A percentile compares a stretch with the other conserved stretches of the same genome.
Conservation (phyloP, 2,113 vertebrate genomes). For the Monopterus albus region DNA sequence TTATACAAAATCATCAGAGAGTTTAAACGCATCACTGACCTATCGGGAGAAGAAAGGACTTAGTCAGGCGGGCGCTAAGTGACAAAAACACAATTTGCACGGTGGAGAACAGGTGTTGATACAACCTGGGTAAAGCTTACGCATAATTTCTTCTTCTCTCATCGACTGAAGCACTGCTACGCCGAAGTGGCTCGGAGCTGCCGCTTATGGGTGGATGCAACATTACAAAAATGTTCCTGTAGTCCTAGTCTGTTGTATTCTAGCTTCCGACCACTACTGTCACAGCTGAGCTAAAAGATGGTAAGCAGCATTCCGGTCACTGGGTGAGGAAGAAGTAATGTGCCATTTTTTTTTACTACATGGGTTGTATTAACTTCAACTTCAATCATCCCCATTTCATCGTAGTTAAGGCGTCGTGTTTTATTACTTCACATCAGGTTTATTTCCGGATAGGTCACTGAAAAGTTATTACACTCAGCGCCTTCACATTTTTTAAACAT, state of each 20-base stretch:
- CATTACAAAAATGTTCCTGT: not conserved
- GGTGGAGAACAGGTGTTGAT: not conserved
- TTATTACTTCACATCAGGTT: not conserved
- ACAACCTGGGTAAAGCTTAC: slow-evolving; percentile 3
- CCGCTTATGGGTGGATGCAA: fast-evolving
- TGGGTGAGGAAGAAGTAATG: slow-evolving; percentile 1
- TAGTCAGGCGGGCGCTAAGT: fast-evolving
- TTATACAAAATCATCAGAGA: fast-evolving
- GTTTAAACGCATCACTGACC: not conserved
- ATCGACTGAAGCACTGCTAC: not conserved
- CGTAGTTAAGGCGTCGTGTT: not conserved
- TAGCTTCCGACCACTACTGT: slow-evolving; percentile 9
- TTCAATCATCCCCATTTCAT: not conserved
- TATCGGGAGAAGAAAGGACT: too few species aligned
- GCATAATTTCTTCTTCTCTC: slow-evolving; percentile 13
- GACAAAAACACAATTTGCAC: not conserved
- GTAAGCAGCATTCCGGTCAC: not conserved
- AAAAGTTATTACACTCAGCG: not conserved
- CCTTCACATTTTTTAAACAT: not conserved
- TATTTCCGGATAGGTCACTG: not conserved
- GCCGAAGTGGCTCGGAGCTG: not conserved
- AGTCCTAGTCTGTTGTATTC: not conserved
- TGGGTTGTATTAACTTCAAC: not conserved
- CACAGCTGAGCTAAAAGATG: not conserved
- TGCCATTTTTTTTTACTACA: slow-evolving; percentile 26